phyloP scores from a whole-genome alignment of 2,888 invertebrate species.

The Heliothis peltigera region DNA sequence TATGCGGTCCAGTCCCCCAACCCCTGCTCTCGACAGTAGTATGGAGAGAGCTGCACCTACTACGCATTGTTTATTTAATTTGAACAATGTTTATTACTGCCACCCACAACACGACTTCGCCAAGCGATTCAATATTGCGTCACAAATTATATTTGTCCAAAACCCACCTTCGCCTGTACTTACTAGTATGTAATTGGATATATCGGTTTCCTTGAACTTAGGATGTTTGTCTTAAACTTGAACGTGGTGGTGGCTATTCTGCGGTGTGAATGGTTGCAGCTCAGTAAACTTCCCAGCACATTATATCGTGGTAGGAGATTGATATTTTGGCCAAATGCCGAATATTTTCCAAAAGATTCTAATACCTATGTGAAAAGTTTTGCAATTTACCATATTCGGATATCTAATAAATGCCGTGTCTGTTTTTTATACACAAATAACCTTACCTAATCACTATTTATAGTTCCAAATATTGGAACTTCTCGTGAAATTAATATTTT shows the following conservation, averaged over 20 bases:
- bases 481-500: too few species aligned
- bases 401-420: constrained; percentile 15
- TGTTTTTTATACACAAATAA: constrained; percentile 17
- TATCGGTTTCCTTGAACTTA: constrained; percentile 65
- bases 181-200: constrained; percentile 65
- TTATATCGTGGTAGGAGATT: constrained; percentile 59
- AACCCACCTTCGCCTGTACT: constrained; percentile 41
- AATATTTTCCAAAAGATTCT: constrained; percentile 30
- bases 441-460: background rate
- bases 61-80: background rate
- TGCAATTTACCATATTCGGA: constrained; percentile 19
- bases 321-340: constrained; percentile 42
- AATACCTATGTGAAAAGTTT: constrained; percentile 31
- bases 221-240: constrained; percentile 64
- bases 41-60: constrained; percentile 16
- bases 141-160: constrained; percentile 58
- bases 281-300: constrained; percentile 65
- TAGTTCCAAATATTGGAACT: background rate
- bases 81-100: background rate
- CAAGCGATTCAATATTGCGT: constrained; percentile 57
- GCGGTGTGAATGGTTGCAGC: constrained; percentile 64
- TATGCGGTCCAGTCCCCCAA: constrained; percentile 43
- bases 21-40: constrained; percentile 16
- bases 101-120: background rate
- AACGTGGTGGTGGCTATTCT: constrained; percentile 58